Conservation (phyloP, 2,797 vertebrate species). For the Neosalanx taihuensis region DNA sequence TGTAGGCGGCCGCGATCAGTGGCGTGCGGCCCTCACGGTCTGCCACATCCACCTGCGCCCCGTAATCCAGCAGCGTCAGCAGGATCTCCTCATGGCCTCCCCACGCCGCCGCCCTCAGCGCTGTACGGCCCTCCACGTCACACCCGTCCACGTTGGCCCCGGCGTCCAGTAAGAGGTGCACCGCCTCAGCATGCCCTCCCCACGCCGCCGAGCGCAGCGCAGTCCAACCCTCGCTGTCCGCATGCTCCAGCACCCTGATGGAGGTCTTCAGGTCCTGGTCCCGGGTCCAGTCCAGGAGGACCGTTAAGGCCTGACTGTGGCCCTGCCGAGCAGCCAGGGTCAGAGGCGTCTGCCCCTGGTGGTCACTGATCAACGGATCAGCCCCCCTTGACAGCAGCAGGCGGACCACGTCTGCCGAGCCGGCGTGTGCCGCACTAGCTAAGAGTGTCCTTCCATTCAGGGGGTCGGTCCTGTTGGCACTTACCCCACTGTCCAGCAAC, state of each 20-base stretch:
- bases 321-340: constrained; percentile 75
- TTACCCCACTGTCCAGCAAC: constrained; percentile 66
- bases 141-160: constrained; percentile 76
- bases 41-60: constrained; percentile 68
- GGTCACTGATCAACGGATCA: constrained; percentile 68
- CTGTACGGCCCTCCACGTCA: constrained; percentile 77
- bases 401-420: constrained; percentile 63
- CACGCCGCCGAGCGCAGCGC: constrained; percentile 78
- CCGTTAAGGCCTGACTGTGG: constrained; percentile 64
- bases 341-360: constrained; percentile 77
- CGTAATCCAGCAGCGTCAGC: constrained; percentile 65
- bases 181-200: constrained; percentile 75
- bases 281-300: constrained; percentile 72
- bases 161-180: constrained; percentile 69
- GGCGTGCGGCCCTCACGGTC: constrained; percentile 78
- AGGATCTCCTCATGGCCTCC: constrained; percentile 78
- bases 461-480: constrained; percentile 65
- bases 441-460: constrained; percentile 69
- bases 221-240: constrained; percentile 80
- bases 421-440: constrained; percentile 67
- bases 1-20: constrained; percentile 80
- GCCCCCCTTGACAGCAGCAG: constrained; percentile 69
- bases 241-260: constrained; percentile 64
- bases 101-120: constrained; percentile 81
- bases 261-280: constrained; percentile 38